A percentile compares a stretch with the other conserved stretches of the same genome.
phyloP scores from a whole-genome alignment of 2,888 invertebrate species.

The Drosophila mulleri region DNA sequence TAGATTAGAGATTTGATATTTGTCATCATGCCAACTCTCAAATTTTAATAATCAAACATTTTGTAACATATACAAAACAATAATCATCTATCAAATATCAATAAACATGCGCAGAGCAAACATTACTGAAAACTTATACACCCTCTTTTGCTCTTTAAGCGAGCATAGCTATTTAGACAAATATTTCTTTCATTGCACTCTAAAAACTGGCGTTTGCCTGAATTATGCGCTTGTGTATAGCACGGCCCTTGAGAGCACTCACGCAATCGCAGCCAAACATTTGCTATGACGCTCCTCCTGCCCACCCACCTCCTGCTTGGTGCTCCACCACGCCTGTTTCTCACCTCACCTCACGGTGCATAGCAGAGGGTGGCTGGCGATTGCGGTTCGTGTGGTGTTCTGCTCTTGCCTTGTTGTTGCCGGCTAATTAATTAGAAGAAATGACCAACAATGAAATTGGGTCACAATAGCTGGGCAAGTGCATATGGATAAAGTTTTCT shows the following conservation, averaged over 20 bases:
- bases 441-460: constrained; percentile 54
- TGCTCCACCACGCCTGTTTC: constrained; percentile 5
- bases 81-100: too few relatives aligned
- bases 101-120: too few relatives aligned
- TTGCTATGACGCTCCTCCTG: neutral
- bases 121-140: neutral
- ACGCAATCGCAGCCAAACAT: constrained; percentile 52
- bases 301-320: neutral
- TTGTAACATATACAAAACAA: too few relatives aligned
- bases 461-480: constrained; percentile 69
- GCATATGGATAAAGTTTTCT: constrained; percentile 41
- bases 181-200: constrained; percentile 49
- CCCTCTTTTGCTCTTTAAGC: neutral
- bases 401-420: too few relatives aligned
- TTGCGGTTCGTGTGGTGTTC: constrained; percentile 47
- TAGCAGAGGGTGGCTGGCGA: constrained; percentile 35
- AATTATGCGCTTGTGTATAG: constrained; percentile 44
- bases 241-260: constrained; percentile 45
- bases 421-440: constrained; percentile 73
- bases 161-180: constrained; percentile 31
- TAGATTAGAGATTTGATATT: too few relatives aligned
- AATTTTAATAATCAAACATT: too few relatives aligned
- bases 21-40: too few relatives aligned
- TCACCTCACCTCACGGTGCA: constrained; percentile 29
- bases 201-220: constrained; percentile 53